Base-by-base conservation (phyloP, 2,888 invertebrate genomes). In the Cabera pusaria region DNA sequence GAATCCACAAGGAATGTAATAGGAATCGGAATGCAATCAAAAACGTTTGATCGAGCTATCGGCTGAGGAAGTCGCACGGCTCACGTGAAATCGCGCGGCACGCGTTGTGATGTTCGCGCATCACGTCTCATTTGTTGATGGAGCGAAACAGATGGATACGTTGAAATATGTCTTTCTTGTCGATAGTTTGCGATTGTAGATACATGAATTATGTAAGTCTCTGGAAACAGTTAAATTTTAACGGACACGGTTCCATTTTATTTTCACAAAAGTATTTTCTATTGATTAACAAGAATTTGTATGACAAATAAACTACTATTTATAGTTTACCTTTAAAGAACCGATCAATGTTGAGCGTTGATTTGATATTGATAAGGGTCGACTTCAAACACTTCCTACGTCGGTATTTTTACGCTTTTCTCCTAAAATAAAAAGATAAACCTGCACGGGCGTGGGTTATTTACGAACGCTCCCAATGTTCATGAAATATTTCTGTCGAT, bases 1-100 rank as follows among this genome's bases (percentile, higher is more conserved):
- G 52, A 51, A 60, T 61, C 51, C 38, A 33, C 24, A 24, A 29
- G 16, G 45, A 46, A 52, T 42, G 26, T 42, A 29, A 37, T 44
- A 40, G 34, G 36, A 44, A 36, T 32, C 25, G 55, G 61, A 64
- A 68, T 66, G 64, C 58, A 61, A 68, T 66, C 64, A 67, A 69
- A 64, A 67, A 60, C 62, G 58, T 54, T 52, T 52, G 51, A 55
- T 51, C 57, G 46, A 49, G 52, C 33, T 34, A 49, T 32, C 49
- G 52, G 51, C 39, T 50, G 34, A 54, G 54, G 56, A 55, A 59
- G 48, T 52, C 59, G 53, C 60, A 55, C 45, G 26, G 16, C 27
- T 23, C 29, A 27, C 43, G 43, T 43, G 54, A 54, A 59, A 63
- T 59, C 56, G 56, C 44, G 54, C 43, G 52, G 52, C 61, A 61